Conservation (phyloP, 2,888 invertebrate genomes). For the Subacronicta megacephala region DNA sequence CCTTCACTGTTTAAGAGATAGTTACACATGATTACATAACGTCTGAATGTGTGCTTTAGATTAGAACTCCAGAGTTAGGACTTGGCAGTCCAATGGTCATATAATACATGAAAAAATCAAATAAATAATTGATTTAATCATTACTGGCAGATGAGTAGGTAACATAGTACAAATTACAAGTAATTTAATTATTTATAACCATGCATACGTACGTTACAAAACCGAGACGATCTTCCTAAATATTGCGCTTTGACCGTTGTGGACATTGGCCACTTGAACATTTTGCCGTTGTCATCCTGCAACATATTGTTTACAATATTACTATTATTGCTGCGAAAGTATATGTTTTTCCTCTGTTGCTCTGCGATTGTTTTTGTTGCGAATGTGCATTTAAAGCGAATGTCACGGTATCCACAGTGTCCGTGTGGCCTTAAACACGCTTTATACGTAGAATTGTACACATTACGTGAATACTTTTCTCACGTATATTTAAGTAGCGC, state of each 20-base stretch:
- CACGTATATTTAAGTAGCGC: conserved; percentile 19
- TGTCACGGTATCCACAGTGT: conserved; percentile 26
- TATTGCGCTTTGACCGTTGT: conserved; percentile 15
- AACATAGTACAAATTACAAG: too few species aligned
- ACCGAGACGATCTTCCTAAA: neutral
- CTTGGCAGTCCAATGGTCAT: too few species aligned
- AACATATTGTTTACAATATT: conserved; percentile 43
- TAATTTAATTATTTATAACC: neutral
- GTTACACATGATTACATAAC: too few species aligned
- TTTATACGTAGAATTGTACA: neutral
- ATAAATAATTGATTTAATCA: too few species aligned
- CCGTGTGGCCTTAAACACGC: conserved; percentile 4
- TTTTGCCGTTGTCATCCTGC: conserved; percentile 4
- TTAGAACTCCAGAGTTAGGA: too few species aligned
- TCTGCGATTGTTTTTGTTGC: conserved; percentile 71
- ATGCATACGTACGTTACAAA: conserved; percentile 2
- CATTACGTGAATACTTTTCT: conserved; percentile 26
- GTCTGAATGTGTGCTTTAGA: too few species aligned
- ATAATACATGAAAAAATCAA: too few species aligned
- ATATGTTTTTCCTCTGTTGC: conserved; percentile 65
- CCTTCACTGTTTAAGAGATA: too few species aligned
- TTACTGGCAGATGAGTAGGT: too few species aligned
- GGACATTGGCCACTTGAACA: conserved; percentile 8
- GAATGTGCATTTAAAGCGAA: conserved; percentile 62
- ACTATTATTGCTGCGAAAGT: conserved; percentile 65